Base-by-base conservation (phyloP, 2,888 invertebrate genomes). In the Phorcus lineatus region DNA sequence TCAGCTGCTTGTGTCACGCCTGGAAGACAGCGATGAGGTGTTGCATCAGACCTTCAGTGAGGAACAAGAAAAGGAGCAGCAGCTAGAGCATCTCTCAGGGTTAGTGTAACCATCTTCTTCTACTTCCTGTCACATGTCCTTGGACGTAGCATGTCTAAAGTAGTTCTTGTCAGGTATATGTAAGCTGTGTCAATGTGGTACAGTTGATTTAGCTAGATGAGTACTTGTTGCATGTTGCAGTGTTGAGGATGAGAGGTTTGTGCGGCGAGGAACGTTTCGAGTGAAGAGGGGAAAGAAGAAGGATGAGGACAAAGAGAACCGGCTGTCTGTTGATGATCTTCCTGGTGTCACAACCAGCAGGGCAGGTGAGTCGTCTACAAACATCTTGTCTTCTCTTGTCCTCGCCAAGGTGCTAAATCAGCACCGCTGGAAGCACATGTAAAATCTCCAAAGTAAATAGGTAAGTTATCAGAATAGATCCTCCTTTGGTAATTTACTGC, bases 21-120 rank as follows among this genome's bases (percentile, higher is more conserved):
- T 93, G 16, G 93, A 93, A 83, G 93, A 93, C 79, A 83, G 84
- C 28, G 93, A 93, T 84, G 91, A 92, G 47, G 93, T 93, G 6
- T 81, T 91, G 75, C 91, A 91, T 75, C 91, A 88, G 78, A 88
- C 87, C 24, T 92, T 93, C 83, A 88, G 87, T 78, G 91, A 82
- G 66, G 80, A 79, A 66, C 66, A 74, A 28, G 57, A 31, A 13
- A 3, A 70, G 7, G 17, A 77, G 2, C 66, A 19, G 75, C 62
- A 36, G 7, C 4, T 36, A 36, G 47, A 47, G 6, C 47, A 47
- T 6, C 7, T 13, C 47, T 13, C 47, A 47, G 47, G 47, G 47
- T 47, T 36, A 36, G 36, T 36, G 3, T 36, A 36, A 36, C 3
- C 36, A 7, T 36, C 3, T 36, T 6, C 3, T 36, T 7, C 7